Evolutionary conservation across 2,797 vertebrate genomes (phyloP), one percentile per base, ranked within the genome.

Genomic region (Oreochromis mossambicus): DNA sequence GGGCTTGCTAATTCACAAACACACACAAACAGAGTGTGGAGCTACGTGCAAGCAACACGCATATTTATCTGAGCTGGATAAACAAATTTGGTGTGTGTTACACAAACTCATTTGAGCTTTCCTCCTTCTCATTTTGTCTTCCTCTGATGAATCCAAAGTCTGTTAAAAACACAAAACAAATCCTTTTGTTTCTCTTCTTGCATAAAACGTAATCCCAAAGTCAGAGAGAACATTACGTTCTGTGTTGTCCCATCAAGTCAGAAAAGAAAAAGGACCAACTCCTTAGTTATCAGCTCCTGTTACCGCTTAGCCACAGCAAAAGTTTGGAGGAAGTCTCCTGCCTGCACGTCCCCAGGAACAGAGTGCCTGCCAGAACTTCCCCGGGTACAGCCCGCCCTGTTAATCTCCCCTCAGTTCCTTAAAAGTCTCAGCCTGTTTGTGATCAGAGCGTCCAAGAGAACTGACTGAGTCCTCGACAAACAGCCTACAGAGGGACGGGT

Each of bases 1-100:
- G 2, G 91, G 78, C 87, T 50, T 77, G 88, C 87, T 81, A 77
- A 90, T 68, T 91, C 88, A 90, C 87, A 81, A 26, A 78, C 76
- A 86, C 56, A 68, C 24, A 84, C 58, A 77, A 73, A 78, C 61
- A n/a, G 11, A 29, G 70, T 75, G 36, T n/a, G 73, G 36, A 75
- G 70, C 41, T 54, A 26, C 10, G n/a, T 66, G 48, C 77, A n/a
- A 26, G 46, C 52, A 29, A 68, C 76, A 51, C 81, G 56, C 81
- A 79, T 26, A 50, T 75, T 75, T 75, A 32, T 75, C 46, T 50
- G 46, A 50, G 70, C 81, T 58, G 24, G 17, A 41, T 58, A 46
- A 36, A 66, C 77, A 29, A 55, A 77, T 15, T n/a, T 36, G 29
- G 58, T 78, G 66, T 26, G 3, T 13, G 3, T 51, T 17, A 70